Evolutionary conservation across 2,113 vertebrate species (phyloP), one percentile per base, ranked within the genome.

Genomic region (Pollachius pollachius): DNA sequence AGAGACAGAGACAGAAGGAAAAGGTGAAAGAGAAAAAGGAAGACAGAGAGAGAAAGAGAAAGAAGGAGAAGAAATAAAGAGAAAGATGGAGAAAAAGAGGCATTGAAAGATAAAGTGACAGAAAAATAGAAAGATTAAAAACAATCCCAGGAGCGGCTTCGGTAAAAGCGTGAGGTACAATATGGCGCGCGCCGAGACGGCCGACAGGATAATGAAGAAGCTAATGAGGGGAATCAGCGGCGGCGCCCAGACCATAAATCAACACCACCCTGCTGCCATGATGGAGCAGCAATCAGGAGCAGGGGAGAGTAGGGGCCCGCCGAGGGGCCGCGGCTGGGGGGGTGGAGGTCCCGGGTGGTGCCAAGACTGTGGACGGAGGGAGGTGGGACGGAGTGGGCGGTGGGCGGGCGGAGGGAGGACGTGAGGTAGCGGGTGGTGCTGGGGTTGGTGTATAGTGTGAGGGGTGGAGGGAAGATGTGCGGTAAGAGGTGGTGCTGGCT

Each of bases 171-270:
- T 16, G 27, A 72, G 7, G 70, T 69, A 75, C 78, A 81, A 81
- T 83, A 79, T 71, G 75, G 79, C 65, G 72, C 71, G 27, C 74
- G 65, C 64, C 72, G 77, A 80, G 74, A 86, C 87, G 84, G 86
- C 86, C 77, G 77, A 85, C 82, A 70, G 87, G 9, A 81, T 88
- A 86, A 90, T 89, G 85, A 87, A 88, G 73, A 75, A 89, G 82
- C 86, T 90, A 91, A 90, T 89, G 88, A 89, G 87, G 83, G 84
- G 78, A 81, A 88, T 88, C 84, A 83, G 83, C 81, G 84, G 77
- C 37, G 73, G 78, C 68, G 73, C 83, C 85, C 80, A 75, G 74
- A 80, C 88, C 79, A 89, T 89, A 87, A 89, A 91, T 89, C 87
- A 90, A 85, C 81, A 84, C 76, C 87, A 86, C 78, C 74, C 85